Base-by-base conservation (phyloP, 2,797 vertebrate species). In the Lagorchestes hirsutus region DNA sequence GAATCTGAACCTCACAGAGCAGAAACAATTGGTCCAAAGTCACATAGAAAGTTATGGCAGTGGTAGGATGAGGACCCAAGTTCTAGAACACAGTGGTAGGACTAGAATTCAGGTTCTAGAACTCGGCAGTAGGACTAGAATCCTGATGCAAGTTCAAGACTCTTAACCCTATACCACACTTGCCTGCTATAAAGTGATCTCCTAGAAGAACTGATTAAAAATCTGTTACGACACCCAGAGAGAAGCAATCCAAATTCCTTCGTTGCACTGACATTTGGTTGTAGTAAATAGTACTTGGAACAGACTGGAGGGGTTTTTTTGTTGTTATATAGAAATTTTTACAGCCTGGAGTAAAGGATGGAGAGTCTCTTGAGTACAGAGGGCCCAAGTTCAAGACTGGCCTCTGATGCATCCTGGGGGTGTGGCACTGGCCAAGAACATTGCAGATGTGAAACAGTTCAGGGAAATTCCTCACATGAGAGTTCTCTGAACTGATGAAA, bases 231-330 rank as follows among this genome's bases (percentile, higher is more conserved):
- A 46, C 74, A 24, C 22, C 40, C 74, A 82, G 74, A 87, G 10
- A 50, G 40, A 34, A 46, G 40, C 40, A 27, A 50, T 87, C 74
- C 74, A 87, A 87, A 87, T 46, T 46, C 40, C 74, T 87, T 87
- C 74, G 50, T 11, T 87, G 40, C 50, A 40, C 74, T 87, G 74
- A 87, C 74, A 87, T 87, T 87, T 87, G 40, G 74, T 50, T 46
- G 74, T 87, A 87, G 74, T 87, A 87, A 87, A 87, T 50, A 87
- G 74, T 50, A 50, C 74, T 87, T 87, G 74, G 74, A 87, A 87
- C 22, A 87, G 40, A 2, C 22, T 87, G 50, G 40, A 50, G 50
- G 40, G 16, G 0, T n/a, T 27, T 27, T 67, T 40, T 82, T 87
- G 52, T 87, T 24, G n/a, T 87, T 74, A 22, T 10, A 82, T 40